Evolutionary conservation across 2,888 invertebrate genomes (phyloP).

Genomic region (Herminia tarsipennalis): DNA sequence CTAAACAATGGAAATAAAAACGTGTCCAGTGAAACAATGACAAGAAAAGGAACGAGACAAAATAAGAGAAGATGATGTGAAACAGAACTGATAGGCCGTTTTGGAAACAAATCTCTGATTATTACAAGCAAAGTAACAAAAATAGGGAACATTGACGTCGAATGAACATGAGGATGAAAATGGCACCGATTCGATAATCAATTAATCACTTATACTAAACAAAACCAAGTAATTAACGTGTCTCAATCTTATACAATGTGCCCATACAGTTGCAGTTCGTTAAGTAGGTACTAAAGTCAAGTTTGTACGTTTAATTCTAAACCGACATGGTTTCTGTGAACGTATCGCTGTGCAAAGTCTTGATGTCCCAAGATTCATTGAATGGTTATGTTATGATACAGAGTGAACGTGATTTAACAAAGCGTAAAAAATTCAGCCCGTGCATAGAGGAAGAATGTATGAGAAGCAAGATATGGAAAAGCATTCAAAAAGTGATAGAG

Average conservation of each 20-base stretch:
- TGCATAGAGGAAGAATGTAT: slow-evolving; percentile 81
- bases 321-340: slow-evolving; percentile 68
- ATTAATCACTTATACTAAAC: slow-evolving; percentile 58
- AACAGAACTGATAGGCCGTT: slow-evolving; percentile 84
- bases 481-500: slow-evolving; percentile 80
- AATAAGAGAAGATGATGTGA: slow-evolving; percentile 75
- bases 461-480: slow-evolving; percentile 83
- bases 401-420: slow-evolving; percentile 78
- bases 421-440: slow-evolving; percentile 82
- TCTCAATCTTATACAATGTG: slow-evolving; percentile 65
- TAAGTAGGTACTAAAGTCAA: slow-evolving; percentile 49
- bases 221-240: slow-evolving; percentile 56
- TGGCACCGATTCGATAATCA: slow-evolving; percentile 55
- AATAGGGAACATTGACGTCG: slow-evolving; percentile 69
- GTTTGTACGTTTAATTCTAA: slow-evolving; percentile 60
- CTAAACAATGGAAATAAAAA: slow-evolving; percentile 57
- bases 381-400: slow-evolving; percentile 80
- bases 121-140: slow-evolving; percentile 79
- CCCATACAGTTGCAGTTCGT: slow-evolving; percentile 54
- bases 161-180: slow-evolving; percentile 69
- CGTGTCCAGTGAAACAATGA: slow-evolving; percentile 72
- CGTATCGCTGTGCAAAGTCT: slow-evolving; percentile 75
- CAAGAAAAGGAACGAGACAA: slow-evolving; percentile 71
- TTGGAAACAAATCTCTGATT: slow-evolving; percentile 81
- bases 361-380: slow-evolving; percentile 67